Percentiles rank a stretch among this genome's conserved stretches.
These are phyloP conservation scores for Stichodactyla mertensii DNA, from an alignment of 64 coral and sea anemone genomes.

Conservation along the genomic window DNA sequence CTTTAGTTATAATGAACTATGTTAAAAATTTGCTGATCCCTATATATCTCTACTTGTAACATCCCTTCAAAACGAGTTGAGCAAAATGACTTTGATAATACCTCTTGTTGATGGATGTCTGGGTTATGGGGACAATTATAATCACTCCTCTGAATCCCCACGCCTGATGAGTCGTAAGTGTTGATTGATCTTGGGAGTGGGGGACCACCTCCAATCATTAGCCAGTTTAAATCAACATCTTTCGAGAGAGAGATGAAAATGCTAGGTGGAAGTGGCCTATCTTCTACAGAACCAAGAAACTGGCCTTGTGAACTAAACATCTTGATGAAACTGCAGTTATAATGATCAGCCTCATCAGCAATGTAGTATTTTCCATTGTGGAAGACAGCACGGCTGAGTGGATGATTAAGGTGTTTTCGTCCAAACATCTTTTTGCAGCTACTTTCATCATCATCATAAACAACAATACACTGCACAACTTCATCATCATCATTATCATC, in stretches of 20 bases:
- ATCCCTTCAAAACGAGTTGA: neutral
- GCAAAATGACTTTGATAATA: neutral
- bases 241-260: neutral
- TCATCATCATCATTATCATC: neutral
- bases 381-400: neutral
- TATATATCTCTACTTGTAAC: neutral
- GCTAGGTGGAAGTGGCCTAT: neutral
- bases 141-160: neutral
- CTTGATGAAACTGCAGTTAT: neutral
- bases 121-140: neutral
- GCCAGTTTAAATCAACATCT: neutral
- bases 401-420: neutral
- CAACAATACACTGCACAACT: neutral
- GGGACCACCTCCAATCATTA: neutral
- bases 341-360: neutral
- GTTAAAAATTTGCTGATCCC: neutral
- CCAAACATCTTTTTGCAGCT: neutral
- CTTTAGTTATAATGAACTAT: neutral
- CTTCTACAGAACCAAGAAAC: neutral
- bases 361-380: neutral
- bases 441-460: neutral
- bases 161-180: no score
- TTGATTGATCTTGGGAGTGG: neutral
- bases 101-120: neutral
- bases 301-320: neutral